Conservation (phyloP, 2,888 invertebrate species). For the Argyra leucocephala region DNA sequence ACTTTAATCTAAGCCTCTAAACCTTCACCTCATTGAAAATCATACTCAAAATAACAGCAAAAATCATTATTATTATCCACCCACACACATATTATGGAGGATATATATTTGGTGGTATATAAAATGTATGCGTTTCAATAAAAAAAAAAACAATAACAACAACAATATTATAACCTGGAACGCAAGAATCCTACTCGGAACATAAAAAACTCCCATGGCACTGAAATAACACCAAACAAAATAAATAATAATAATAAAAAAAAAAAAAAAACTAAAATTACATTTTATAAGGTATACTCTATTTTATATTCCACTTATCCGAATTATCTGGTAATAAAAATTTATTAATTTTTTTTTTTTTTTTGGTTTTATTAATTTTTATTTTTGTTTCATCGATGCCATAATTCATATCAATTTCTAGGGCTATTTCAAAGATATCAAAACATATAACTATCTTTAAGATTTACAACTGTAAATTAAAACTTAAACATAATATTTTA, state of each 20-base stretch:
- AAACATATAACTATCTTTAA: background rate
- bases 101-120: too few species aligned
- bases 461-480: constrained; percentile 4
- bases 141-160: too few species aligned
- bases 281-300: background rate
- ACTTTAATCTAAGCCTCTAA: background rate
- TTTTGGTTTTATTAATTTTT: too few species aligned
- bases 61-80: background rate
- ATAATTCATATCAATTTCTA: background rate
- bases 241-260: background rate
- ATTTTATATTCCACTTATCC: too few species aligned
- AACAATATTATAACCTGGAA: too few species aligned
- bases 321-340: too few species aligned
- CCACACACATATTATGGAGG: background rate
- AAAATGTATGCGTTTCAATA: too few species aligned
- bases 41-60: too few species aligned
- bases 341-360: too few species aligned
- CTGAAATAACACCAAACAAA: background rate
- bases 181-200: background rate
- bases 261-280: background rate
- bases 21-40: too few species aligned
- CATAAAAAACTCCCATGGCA: background rate
- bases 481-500: background rate
- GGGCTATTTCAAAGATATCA: background rate
- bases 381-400: too few species aligned